Evolutionary conservation across 2,797 vertebrate species (phyloP), one percentile per base, ranked within the genome.

Genomic region (Acrocephalus scirpaceus): DNA sequence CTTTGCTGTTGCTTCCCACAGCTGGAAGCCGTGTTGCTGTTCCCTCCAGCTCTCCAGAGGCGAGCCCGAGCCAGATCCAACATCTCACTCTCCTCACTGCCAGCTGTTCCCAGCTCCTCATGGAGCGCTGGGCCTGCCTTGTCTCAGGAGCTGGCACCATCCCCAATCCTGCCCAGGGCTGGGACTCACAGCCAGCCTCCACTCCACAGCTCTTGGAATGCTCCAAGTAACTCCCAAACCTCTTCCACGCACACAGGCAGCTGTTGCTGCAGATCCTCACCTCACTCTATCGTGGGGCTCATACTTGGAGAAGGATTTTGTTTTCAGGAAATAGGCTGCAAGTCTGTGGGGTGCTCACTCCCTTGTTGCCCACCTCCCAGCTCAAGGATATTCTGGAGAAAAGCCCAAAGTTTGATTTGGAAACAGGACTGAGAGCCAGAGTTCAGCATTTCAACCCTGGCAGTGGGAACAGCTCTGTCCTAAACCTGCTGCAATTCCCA

Each of bases 261-360:
- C 32, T 42, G 34, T 4, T 19, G 36, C 73, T 77, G 76, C n/a
- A 32, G 38, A 57, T 29, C 48, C 84, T 86, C 30, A 2, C 38
- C 34, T 30, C 7, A 47, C 53, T 75, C 29, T 40, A 0, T 25
- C 10, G 14, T 21, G 38, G 20, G 4, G 9, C 22, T 78, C 36
- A 2, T 4, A 47, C 11, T 50, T 50, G n/a, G 50, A 88, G 47
- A 40, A 65, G 77, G 50, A 4, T 78, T 88, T 45, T 80, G 14
- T 67, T 34, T 15, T 38, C 54, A 64, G n/a, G 32, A 38, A 18
- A 42, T 21, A 48, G 32, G 45, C 21, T 70, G 29, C n/a, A 50
- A 47, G 30, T 60, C 51, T 72, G 51, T 0, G 1, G 26, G 32
- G 29, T 2, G 44, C 42, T 58, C 1, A 1, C 7, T 54, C 53